These are phyloP conservation scores for Hipparchia semele DNA, from an alignment of 2,888 invertebrate genomes.

Conservation along the genomic window DNA sequence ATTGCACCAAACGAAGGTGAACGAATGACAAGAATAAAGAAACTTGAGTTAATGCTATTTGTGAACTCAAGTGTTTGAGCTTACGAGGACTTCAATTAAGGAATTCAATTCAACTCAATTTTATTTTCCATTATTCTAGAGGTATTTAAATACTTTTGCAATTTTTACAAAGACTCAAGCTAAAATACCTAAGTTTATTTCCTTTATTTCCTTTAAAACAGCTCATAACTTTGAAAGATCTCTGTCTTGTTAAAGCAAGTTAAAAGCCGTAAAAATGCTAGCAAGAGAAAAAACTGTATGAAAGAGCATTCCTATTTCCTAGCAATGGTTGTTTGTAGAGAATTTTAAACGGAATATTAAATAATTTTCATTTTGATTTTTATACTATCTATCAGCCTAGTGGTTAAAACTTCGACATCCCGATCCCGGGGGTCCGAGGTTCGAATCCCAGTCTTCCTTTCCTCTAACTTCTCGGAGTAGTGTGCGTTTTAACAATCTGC, in stretches of 20 bases:
- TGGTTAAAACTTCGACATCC: too few species aligned
- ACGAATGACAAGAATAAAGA: not conserved
- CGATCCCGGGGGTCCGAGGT: too few species aligned
- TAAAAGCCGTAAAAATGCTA: slow-evolving; percentile 23
- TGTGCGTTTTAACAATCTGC: too few species aligned
- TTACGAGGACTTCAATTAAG: too few species aligned
- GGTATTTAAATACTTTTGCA: not conserved
- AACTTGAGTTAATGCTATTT: not conserved
- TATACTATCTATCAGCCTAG: too few species aligned
- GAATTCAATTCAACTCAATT: too few species aligned
- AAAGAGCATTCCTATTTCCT: not conserved
- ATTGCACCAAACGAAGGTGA: not conserved
- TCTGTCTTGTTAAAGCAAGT: slow-evolving; percentile 30
- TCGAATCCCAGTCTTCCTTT: too few species aligned
- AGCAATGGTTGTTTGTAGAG: not conserved
- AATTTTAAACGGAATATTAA: not conserved
- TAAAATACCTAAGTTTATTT: slow-evolving; percentile 4
- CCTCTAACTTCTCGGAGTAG: too few species aligned
- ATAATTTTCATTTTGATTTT: too few species aligned
- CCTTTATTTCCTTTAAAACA: slow-evolving; percentile 8
- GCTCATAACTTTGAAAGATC: slow-evolving; percentile 19
- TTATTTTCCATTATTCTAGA: not conserved
- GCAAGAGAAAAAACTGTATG: not conserved
- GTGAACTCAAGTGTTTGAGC: not conserved
- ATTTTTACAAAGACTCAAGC: slow-evolving; percentile 10